A percentile compares a stretch with the other conserved stretches of the same genome.
Conservation (phyloP, 2,113 vertebrate species). For the Aldabrachelys gigantea region DNA sequence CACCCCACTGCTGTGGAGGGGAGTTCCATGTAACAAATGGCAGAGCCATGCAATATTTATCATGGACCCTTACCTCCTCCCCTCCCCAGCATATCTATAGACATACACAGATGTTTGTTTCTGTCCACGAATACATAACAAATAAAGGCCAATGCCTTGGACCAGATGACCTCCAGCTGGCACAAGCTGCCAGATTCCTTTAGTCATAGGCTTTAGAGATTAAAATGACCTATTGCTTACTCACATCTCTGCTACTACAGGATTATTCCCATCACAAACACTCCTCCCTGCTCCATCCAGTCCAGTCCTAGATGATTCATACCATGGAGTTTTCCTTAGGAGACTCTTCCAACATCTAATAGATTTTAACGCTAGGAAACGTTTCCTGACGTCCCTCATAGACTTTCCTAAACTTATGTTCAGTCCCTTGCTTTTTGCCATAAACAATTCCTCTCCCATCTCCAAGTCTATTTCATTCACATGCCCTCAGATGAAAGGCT, state of each 20-base stretch:
- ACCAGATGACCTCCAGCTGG: background rate
- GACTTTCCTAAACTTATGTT: background rate
- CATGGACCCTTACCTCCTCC: too few relatives aligned
- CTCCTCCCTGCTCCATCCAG: background rate
- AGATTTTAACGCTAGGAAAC: background rate
- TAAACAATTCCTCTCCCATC: background rate
- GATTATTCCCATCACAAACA: background rate
- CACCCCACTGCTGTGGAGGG: too few relatives aligned
- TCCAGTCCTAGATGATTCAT: background rate
- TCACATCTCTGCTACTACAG: background rate
- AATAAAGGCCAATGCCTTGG: background rate
- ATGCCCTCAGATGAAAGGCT: background rate
- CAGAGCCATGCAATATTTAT: too few relatives aligned
- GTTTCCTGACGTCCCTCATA: background rate
- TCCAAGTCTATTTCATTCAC: background rate
- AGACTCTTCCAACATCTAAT: background rate
- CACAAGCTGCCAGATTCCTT: background rate
- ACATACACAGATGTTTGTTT: background rate
- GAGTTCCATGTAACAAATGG: too few relatives aligned
- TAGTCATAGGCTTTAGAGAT: background rate
- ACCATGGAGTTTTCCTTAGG: background rate
- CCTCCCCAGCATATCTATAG: background rate
- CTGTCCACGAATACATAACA: background rate
- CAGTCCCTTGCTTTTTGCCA: background rate
- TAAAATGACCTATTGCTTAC: background rate